Percentiles rank a stretch among this genome's conserved stretches.
Conservation (phyloP, 2,113 vertebrate genomes). For the Echinops telfairi region DNA sequence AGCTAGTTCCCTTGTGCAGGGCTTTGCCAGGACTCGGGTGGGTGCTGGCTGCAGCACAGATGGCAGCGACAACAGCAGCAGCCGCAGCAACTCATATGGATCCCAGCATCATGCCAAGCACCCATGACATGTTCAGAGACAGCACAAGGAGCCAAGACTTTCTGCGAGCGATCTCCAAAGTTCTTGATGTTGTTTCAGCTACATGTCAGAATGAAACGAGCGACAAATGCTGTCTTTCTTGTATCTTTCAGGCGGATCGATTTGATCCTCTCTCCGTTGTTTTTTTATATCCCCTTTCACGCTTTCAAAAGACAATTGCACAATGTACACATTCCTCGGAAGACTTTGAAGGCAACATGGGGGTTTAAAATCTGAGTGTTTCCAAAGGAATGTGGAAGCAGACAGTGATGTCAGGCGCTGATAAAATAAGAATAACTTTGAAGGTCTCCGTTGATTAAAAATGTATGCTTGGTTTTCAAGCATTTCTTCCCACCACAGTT, state of each 20-base stretch:
- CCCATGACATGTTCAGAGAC: not conserved
- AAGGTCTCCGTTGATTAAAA: constrained; percentile 83
- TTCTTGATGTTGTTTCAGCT: not conserved
- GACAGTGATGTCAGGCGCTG: constrained; percentile 77
- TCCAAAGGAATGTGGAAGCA: constrained; percentile 84
- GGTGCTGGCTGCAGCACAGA: not conserved
- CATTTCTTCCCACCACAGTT: constrained; percentile 70
- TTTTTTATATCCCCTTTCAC: constrained; percentile 32
- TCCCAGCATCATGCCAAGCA: not conserved
- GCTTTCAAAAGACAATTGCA: constrained; percentile 79
- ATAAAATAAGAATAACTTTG: constrained; percentile 86
- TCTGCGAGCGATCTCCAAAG: not conserved
- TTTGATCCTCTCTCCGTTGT: not conserved
- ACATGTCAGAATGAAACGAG: not conserved
- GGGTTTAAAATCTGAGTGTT: constrained; percentile 79
- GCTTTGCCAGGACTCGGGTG: not conserved
- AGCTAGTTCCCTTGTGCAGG: not conserved
- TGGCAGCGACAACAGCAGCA: not conserved
- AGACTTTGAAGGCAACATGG: constrained; percentile 77
- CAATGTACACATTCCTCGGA: constrained; percentile 77
- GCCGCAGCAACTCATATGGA: fast-evolving
- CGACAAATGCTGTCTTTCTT: not conserved
- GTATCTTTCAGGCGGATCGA: not conserved
- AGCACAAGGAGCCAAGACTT: not conserved
- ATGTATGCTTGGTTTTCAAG: constrained; percentile 77